These are phyloP conservation scores for Cetoscarus ocellatus DNA, from an alignment of 2,797 vertebrate genomes.

Conservation along the genomic window DNA sequence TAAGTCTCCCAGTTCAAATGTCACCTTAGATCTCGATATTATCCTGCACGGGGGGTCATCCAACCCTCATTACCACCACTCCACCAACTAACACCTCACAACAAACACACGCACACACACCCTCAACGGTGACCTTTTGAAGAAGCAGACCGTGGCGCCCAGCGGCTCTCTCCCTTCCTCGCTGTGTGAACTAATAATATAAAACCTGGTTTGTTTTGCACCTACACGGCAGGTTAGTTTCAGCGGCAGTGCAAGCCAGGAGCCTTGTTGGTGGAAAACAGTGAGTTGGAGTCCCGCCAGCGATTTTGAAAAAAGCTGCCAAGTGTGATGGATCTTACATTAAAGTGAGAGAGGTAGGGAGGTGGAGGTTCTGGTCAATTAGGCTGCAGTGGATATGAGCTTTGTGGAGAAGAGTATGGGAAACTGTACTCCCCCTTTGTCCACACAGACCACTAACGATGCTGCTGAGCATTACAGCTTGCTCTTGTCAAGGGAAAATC, in stretches of 20 bases:
- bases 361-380: constrained; percentile 24
- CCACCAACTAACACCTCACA: neutral
- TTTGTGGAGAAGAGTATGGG: constrained; percentile 30
- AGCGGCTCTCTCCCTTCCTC: constrained; percentile 9
- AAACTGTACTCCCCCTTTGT: constrained; percentile 25
- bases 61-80: constrained; percentile 33
- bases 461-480: constrained; percentile 37
- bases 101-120: constrained; percentile 9
- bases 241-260: constrained; percentile 12
- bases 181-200: constrained; percentile 45
- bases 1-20: constrained; percentile 41
- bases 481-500: constrained; percentile 31
- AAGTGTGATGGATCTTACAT: constrained; percentile 33
- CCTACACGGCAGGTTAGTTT: constrained; percentile 13
- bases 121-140: constrained; percentile 39
- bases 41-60: constrained; percentile 6
- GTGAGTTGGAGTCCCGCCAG: constrained; percentile 24
- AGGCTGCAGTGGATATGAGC: constrained; percentile 19
- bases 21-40: constrained; percentile 47
- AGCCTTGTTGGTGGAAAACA: neutral
- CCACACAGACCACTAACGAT: constrained; percentile 29
- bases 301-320: constrained; percentile 20
- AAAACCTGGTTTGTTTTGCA: constrained; percentile 52
- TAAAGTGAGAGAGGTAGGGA: constrained; percentile 26
- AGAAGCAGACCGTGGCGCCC: constrained; percentile 7